Evolutionary conservation across 1,140 invertebrate species (phyloP).

Genomic region (Rhagoletis pomonella): DNA sequence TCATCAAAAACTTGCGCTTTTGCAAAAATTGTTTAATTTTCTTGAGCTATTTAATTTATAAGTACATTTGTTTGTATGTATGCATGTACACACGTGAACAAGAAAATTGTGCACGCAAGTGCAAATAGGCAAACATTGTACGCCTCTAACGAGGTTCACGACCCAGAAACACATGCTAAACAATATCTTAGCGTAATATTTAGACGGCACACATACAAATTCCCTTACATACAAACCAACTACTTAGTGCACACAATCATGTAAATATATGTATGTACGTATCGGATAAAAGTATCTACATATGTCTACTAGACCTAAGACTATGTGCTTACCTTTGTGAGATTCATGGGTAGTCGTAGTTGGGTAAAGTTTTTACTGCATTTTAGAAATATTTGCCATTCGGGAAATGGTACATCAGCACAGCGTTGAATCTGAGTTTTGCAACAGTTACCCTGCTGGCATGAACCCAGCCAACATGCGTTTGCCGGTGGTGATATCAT

Average conservation of each 20-base stretch:
- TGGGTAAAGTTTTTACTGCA: background rate
- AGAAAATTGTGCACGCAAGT: background rate
- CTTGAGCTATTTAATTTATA: slow-evolving; percentile 8
- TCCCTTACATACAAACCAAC: background rate
- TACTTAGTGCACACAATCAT: background rate
- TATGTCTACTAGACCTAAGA: background rate
- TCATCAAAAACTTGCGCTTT: slow-evolving; percentile 8
- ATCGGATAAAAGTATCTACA: background rate
- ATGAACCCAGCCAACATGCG: background rate
- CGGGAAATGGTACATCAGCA: background rate
- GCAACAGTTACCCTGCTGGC: background rate
- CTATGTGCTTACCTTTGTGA: slow-evolving; percentile 4
- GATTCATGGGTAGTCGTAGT: background rate
- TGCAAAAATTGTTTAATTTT: background rate
- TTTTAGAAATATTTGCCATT: background rate
- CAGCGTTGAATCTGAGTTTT: background rate
- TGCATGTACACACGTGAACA: background rate
- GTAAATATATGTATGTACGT: background rate
- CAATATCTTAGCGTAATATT: background rate
- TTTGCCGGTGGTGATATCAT: background rate
- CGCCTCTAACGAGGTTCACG: background rate
- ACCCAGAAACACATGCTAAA: background rate
- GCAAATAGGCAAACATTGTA: background rate
- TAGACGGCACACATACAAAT: background rate
- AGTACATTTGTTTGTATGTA: background rate